phyloP scores from a whole-genome alignment of 2,888 invertebrate genomes.

The Eutolmus rufibarbis region DNA sequence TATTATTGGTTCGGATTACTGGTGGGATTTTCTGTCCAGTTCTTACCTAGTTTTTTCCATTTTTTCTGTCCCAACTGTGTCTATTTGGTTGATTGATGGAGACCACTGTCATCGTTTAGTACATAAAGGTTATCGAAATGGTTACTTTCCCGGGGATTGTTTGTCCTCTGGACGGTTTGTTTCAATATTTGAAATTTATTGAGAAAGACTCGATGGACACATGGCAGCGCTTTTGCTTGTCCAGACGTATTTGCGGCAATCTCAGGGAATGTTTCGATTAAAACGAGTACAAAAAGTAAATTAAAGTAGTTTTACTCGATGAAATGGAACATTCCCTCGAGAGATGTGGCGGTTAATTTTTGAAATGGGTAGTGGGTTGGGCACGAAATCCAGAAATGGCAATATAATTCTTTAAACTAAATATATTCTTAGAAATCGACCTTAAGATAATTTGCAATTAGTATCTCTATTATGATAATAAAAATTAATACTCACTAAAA shows the following conservation, averaged over 20 bases:
- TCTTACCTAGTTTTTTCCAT: background rate
- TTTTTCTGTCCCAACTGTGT: background rate
- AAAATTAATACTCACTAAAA: too few relatives aligned
- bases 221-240: background rate
- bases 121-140: constrained; percentile 32
- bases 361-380: background rate
- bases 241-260: background rate
- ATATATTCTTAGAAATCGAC: too few relatives aligned
- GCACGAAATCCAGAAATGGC: too few relatives aligned
- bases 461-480: too few relatives aligned
- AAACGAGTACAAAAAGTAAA: background rate
- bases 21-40: constrained; percentile 2
- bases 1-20: constrained; percentile 25
- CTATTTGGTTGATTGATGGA: constrained; percentile 35
- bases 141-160: constrained; percentile 1
- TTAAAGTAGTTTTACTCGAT: background rate
- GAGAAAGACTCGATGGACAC: background rate
- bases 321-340: background rate
- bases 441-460: too few relatives aligned
- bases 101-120: constrained; percentile 28
- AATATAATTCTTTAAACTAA: too few relatives aligned
- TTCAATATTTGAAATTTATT: background rate
- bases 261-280: background rate
- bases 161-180: background rate
- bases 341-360: background rate